These are phyloP conservation scores for Cisticola juncidis DNA, from an alignment of 2,113 vertebrate genomes.

Conservation along the genomic window DNA sequence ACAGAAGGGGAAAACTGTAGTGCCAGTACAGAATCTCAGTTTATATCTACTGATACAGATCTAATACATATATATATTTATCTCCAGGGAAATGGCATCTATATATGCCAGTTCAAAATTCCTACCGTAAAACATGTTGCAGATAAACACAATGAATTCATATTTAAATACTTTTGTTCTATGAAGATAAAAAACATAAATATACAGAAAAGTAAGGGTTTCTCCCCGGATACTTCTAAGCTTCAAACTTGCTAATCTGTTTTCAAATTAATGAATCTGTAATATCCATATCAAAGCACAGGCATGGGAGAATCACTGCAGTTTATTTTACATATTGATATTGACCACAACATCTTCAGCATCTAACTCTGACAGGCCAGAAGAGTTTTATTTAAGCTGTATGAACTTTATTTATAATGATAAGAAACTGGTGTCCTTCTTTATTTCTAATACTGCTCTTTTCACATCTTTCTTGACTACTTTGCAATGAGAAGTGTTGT, in stretches of 20 bases:
- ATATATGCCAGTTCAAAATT: background rate
- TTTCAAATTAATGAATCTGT: background rate
- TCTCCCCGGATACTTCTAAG: background rate
- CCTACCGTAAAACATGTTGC: background rate
- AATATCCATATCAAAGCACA: background rate
- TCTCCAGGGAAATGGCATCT: background rate
- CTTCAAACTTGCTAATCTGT: background rate
- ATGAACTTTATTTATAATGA: background rate
- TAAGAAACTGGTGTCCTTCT: background rate
- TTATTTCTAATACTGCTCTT: background rate
- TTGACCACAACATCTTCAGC: background rate
- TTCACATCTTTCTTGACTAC: background rate
- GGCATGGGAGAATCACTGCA: background rate
- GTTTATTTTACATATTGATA: background rate
- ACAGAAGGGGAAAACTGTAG: background rate
- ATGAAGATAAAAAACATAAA: background rate
- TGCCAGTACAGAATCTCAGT: background rate
- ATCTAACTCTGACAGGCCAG: background rate
- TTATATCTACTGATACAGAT: background rate
- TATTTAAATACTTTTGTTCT: background rate
- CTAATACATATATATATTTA: background rate
- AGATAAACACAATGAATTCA: background rate
- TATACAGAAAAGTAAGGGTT: background rate
- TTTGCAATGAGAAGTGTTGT: background rate
- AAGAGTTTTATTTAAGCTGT: background rate